Base-by-base conservation (phyloP, 92 coral and sea anemone genomes). In the Zoanthus gigantus region DNA sequence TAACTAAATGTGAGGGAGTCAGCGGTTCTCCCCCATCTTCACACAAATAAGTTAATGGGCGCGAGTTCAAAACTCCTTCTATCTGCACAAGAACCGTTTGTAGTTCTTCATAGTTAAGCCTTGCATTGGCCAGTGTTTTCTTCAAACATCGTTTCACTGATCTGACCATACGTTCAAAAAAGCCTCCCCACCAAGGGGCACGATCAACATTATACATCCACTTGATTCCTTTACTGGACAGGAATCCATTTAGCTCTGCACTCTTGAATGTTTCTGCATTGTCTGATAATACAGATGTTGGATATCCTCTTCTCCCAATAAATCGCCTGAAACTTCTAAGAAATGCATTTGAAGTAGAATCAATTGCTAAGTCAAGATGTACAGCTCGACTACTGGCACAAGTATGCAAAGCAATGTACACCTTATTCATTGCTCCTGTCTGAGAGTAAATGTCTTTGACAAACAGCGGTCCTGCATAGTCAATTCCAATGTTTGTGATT, bases 141-240 rank as follows among this genome's bases (percentile, higher is more conserved):
- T 37, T 37, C 42, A 37, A 37, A 37, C 42, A 37, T 37, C 42
- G 42, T 37, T 37, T 37, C 42, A 37, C 2, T 4, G 42, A 37
- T 37, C 84, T 73, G n/a, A 83, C 88, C 81, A 89, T 58, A 30
- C 92, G 71, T 57, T 89, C 92, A 83, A 83, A 37, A 37, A 37
- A 37, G 42, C 42, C 42, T 37, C 42, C 42, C 42, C 42, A 1
- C 1, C 42, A 37, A 31, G 92, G 88, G 28, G 83, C 50, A 89
- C 92, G 46, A 37, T 37, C 2, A 37, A 37, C 42, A 37, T 37
- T 37, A 37, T 37, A 37, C 42, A 37, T 37, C 42, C 42, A 37
- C 42, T 37, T 37, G 42, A 37, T 37, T 37, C 42, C 1, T 37
- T 37, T 37, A 37, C 42, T 37, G 42, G 42, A 37, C 42, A 37